phyloP scores from a whole-genome alignment of 2,888 invertebrate genomes.

The Acronicta aceris region DNA sequence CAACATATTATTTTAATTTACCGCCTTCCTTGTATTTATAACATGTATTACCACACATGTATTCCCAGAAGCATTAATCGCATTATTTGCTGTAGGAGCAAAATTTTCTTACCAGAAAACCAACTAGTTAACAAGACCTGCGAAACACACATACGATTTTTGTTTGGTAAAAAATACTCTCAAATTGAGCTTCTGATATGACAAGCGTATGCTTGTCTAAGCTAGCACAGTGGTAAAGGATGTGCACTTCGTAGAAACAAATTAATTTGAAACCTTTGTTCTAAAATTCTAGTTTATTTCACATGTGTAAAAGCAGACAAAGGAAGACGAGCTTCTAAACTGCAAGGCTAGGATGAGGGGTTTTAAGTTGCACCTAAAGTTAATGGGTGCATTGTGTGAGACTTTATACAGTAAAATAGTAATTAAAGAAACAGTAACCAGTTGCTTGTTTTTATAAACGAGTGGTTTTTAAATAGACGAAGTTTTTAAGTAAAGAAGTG shows the following conservation, averaged over 20 bases:
- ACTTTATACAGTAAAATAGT: conserved; percentile 20
- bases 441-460: not conserved
- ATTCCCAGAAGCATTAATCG: no score
- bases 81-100: no score
- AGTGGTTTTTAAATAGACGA: no score
- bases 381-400: conserved; percentile 13
- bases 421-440: not conserved
- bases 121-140: no score
- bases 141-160: no score
- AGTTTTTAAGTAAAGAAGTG: no score
- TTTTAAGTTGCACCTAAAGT: conserved; percentile 40
- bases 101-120: no score
- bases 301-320: conserved; percentile 10
- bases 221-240: not conserved
- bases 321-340: conserved; percentile 21
- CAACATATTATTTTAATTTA: not conserved
- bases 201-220: not conserved
- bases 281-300: conserved; percentile 40
- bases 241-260: conserved; percentile 15
- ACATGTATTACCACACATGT: no score
- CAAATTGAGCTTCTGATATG: not conserved
- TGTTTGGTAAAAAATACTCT: not conserved
- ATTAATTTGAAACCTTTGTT: conserved; percentile 29
- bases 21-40: no score
- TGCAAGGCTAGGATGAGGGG: conserved; percentile 18